These are phyloP conservation scores for Aplodontia rufa DNA, from an alignment of 2,113 vertebrate species.

Conservation along the genomic window DNA sequence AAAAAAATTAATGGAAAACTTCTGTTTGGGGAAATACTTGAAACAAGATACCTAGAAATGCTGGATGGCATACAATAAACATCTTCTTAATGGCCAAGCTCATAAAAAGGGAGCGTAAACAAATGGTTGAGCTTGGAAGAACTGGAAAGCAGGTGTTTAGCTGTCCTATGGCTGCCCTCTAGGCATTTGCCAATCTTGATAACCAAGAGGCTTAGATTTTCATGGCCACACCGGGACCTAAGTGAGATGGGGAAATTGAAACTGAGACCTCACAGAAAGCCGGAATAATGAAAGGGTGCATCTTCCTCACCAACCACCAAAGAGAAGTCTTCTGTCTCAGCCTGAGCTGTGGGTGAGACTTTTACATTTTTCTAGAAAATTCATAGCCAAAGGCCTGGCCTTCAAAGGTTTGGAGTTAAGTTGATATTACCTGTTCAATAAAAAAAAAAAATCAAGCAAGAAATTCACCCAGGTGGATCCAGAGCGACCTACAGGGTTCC, in stretches of 20 bases:
- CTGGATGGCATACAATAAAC: not conserved
- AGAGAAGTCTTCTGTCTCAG: not conserved
- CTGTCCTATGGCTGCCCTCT: not conserved
- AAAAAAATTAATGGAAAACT: slow-evolving; percentile 31
- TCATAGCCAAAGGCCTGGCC: not conserved
- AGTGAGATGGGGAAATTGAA: slow-evolving; percentile 3
- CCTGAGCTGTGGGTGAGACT: not conserved
- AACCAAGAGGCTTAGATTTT: not conserved
- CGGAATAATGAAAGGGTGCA: not conserved
- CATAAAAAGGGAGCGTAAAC: slow-evolving; percentile 28
- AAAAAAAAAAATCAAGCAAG: not conserved
- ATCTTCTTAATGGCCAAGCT: slow-evolving; percentile 29
- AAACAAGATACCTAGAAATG: not conserved
- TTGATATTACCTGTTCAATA: not conserved
- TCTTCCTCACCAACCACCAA: not conserved
- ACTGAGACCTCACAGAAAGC: slow-evolving; percentile 10
- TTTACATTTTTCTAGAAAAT: not conserved
- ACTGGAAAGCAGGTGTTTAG: slow-evolving; percentile 8
- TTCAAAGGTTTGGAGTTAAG: not conserved
- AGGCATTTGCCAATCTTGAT: slow-evolving; percentile 12
- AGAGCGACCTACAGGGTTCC: not conserved
- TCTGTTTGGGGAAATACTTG: slow-evolving; percentile 19
- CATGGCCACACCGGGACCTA: not conserved
- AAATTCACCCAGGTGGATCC: not conserved
- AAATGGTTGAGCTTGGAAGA: not conserved